Evolutionary conservation across 2,113 vertebrate genomes (phyloP).

Genomic region (Helogale parvula): DNA sequence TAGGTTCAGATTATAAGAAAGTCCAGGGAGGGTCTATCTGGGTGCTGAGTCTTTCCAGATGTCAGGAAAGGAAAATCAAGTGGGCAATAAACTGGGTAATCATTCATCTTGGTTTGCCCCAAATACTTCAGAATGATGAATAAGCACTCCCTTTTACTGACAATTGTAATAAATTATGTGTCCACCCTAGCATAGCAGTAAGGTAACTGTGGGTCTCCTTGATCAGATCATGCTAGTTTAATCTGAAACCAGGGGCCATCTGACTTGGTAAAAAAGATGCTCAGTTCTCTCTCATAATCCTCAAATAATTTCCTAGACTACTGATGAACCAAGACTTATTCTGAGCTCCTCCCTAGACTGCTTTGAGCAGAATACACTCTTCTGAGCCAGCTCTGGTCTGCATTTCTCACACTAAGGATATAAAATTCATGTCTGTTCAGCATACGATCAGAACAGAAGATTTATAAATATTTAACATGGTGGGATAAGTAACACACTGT

Average conservation of each 20-base stretch:
- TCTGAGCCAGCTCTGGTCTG: not conserved
- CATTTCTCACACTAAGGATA: not conserved
- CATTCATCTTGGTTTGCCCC: not conserved
- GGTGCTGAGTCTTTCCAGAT: not conserved
- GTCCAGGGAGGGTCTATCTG: not conserved
- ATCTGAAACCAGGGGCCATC: not conserved
- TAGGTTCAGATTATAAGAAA: not conserved
- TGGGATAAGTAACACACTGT: not conserved
- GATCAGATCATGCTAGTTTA: not conserved
- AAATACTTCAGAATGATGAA: not conserved
- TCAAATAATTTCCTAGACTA: slow-evolving; percentile 16
- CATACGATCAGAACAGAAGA: not conserved
- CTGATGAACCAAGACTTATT: not conserved
- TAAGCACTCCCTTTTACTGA: not conserved
- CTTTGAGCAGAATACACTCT: not conserved
- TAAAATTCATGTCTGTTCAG: slow-evolving; percentile 13
- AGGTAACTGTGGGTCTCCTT: not conserved
- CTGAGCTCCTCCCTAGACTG: not conserved
- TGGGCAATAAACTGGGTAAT: not conserved
- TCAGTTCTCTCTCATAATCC: slow-evolving; percentile 11
- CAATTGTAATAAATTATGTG: not conserved
- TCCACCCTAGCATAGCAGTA: not conserved
- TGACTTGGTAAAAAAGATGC: not conserved
- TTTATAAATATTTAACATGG: slow-evolving; percentile 39
- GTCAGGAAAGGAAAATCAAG: not conserved